A percentile compares a stretch with the other conserved stretches of the same genome.
Conservation (phyloP, 2,113 vertebrate species). For the Clarias batrachus region DNA sequence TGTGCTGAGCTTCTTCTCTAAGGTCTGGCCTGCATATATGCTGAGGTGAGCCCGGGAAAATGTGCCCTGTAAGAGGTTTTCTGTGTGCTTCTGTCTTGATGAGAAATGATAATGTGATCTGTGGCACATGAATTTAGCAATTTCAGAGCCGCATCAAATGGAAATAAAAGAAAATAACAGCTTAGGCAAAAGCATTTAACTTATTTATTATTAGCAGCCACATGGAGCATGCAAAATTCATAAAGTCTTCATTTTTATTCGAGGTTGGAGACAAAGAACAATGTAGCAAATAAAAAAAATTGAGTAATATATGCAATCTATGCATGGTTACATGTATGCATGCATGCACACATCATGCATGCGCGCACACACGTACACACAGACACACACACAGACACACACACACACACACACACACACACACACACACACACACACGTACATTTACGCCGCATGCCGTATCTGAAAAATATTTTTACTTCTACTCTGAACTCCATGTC, state of each 20-base stretch:
- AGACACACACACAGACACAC: conserved; percentile 17
- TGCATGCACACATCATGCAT: not conserved
- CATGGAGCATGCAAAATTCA: conserved; percentile 60
- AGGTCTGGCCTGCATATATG: conserved; percentile 35
- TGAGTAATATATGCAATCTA: conserved; percentile 13
- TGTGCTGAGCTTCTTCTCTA: conserved; percentile 41
- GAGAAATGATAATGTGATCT: conserved; percentile 21
- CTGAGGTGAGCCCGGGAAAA: conserved; percentile 46
- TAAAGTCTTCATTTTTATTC: conserved; percentile 64
- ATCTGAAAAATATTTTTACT: conserved; percentile 39
- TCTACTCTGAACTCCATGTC: conserved; percentile 35
- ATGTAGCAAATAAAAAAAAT: conserved; percentile 52
- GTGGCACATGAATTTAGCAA: conserved; percentile 41
- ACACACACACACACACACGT: conserved; percentile 13
- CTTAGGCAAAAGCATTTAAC: conserved; percentile 50
- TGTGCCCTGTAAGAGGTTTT: conserved; percentile 51
- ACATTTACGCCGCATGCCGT: conserved; percentile 5
- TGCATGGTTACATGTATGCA: not conserved
- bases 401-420: not conserved
- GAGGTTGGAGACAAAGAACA: conserved; percentile 53
- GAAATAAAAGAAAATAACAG: conserved; percentile 50
- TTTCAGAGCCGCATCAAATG: conserved; percentile 44
- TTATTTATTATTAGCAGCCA: conserved; percentile 68
- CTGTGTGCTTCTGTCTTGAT: conserved; percentile 37
- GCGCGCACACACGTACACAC: conserved; percentile 7